These are phyloP conservation scores for Salvelinus fontinalis DNA, from an alignment of 2,113 vertebrate species.

Conservation along the genomic window DNA sequence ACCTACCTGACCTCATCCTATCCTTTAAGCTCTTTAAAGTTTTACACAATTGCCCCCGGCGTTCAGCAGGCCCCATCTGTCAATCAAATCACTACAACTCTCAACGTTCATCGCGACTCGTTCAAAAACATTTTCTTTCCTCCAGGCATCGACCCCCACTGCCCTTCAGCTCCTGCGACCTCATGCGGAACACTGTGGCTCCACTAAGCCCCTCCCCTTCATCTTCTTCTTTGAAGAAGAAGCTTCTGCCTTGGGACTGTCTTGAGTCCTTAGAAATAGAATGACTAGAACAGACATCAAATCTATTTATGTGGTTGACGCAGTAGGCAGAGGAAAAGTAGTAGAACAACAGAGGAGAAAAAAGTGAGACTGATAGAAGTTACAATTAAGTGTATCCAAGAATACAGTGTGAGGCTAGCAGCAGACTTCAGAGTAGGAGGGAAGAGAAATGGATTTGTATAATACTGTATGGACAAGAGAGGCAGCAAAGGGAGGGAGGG, in stretches of 20 bases:
- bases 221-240: no score
- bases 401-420: no score
- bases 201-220: not conserved
- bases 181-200: slow-evolving; percentile 36
- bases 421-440: no score
- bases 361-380: not conserved
- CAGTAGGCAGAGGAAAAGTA: no score
- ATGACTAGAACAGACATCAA: not conserved
- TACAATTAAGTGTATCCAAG: not conserved
- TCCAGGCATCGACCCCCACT: slow-evolving; percentile 31
- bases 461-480: not conserved
- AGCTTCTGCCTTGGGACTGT: no score
- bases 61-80: slow-evolving; percentile 32
- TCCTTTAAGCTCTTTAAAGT: slow-evolving; percentile 17
- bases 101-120: slow-evolving; percentile 39
- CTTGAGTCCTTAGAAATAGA: not conserved
- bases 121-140: slow-evolving; percentile 56
- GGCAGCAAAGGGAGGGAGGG: slow-evolving; percentile 2
- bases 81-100: slow-evolving; percentile 47
- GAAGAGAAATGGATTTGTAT: no score
- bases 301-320: not conserved
- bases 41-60: not conserved
- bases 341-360: not conserved
- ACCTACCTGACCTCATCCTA: slow-evolving; percentile 33
- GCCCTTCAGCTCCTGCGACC: slow-evolving; percentile 41